Conservation (phyloP, 1,140 invertebrate genomes). For the Helicoverpa zea region DNA sequence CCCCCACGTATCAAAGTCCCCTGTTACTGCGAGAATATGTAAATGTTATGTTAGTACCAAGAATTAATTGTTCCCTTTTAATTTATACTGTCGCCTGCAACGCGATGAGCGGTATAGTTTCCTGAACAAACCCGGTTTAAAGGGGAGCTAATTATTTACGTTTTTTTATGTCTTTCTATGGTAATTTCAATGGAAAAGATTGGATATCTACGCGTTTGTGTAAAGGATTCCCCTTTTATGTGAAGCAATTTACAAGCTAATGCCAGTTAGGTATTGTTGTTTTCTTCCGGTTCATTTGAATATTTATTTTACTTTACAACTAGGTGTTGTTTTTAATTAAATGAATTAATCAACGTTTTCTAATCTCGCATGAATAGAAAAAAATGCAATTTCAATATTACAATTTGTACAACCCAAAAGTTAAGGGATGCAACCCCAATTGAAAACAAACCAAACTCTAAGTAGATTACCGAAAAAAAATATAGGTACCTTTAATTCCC, state of each 20-base stretch:
- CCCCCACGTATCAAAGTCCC: conserved; percentile 32
- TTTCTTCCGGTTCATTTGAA: neutral
- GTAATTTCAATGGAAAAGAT: neutral
- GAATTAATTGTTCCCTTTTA: conserved; percentile 47
- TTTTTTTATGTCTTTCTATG: conserved; percentile 24
- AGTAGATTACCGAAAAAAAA: neutral
- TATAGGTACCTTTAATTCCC: neutral
- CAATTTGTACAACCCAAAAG: no score
- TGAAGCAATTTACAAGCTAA: neutral
- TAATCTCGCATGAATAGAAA: no score
- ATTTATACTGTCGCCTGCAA: conserved; percentile 43
- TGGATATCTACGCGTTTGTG: conserved; percentile 18
- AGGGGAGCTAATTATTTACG: conserved; percentile 31
- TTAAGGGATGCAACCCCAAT: neutral
- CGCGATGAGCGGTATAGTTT: conserved; percentile 35
- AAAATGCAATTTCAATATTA: no score
- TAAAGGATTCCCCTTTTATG: conserved; percentile 2
- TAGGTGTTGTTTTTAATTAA: no score
- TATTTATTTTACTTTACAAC: neutral
- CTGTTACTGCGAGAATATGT: conserved; percentile 34
- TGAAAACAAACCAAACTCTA: neutral
- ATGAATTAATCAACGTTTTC: no score
- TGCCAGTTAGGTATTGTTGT: neutral
- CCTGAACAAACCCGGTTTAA: conserved; percentile 7
- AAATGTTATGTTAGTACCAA: conserved; percentile 45